These are phyloP conservation scores for Eubucco bourcierii DNA, from an alignment of 2,113 vertebrate genomes.

Conservation along the genomic window DNA sequence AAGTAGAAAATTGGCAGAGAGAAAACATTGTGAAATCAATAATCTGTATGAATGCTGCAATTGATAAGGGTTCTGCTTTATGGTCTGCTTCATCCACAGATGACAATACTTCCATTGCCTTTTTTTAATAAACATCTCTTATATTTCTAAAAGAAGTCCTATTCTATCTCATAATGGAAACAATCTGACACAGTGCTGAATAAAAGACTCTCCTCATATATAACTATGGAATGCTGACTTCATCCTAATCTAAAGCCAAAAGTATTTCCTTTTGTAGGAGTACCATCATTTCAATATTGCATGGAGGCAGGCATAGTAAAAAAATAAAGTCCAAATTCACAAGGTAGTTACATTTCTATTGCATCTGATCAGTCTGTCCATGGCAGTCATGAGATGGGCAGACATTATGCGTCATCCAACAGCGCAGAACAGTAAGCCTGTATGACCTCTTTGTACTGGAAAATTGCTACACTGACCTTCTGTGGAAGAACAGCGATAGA, in stretches of 20 bases:
- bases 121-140: background rate
- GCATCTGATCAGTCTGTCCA: background rate
- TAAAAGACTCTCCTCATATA: background rate
- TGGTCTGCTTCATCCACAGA: background rate
- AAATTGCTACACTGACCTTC: background rate
- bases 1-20: too few species aligned
- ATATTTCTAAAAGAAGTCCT: background rate
- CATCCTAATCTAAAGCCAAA: background rate
- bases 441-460: background rate
- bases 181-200: background rate
- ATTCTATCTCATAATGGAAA: background rate
- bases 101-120: fast-evolving
- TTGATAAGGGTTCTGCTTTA: background rate
- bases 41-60: background rate
- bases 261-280: background rate
- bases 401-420: background rate
- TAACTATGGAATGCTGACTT: background rate
- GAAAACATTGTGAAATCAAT: background rate
- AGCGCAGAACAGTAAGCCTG: background rate
- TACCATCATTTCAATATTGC: background rate
- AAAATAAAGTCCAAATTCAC: background rate
- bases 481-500: background rate
- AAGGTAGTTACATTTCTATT: background rate
- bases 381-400: background rate
- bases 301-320: background rate